phyloP scores from a whole-genome alignment of 2,888 invertebrate species.

The Philereme vetulata region DNA sequence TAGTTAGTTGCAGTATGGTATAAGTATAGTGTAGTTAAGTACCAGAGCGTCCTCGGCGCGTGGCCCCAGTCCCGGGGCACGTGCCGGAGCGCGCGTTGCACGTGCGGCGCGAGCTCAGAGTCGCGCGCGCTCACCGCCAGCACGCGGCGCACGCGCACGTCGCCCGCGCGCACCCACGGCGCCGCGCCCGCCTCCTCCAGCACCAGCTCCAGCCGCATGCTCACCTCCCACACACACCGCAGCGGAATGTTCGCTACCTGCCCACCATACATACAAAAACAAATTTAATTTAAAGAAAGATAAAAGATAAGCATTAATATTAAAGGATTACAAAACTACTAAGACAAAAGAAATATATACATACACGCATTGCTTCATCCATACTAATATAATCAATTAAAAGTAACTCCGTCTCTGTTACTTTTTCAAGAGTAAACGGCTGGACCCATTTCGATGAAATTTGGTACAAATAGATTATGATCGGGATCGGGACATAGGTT shows the following conservation, averaged over 20 bases:
- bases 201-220: slow-evolving; percentile 54
- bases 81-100: slow-evolving; percentile 35
- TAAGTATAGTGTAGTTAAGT: slow-evolving; percentile 17
- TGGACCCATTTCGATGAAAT: no score
- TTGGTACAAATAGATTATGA: no score
- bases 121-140: slow-evolving; percentile 36
- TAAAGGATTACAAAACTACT: no score
- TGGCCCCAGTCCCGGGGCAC: slow-evolving; percentile 68
- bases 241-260: slow-evolving; percentile 72
- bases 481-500: no score
- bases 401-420: no score
- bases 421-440: no score
- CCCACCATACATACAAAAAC: not conserved
- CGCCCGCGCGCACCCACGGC: slow-evolving; percentile 59
- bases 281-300: no score
- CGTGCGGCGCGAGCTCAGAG: slow-evolving; percentile 33
- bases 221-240: slow-evolving; percentile 70
- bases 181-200: slow-evolving; percentile 42
- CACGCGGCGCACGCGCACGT: slow-evolving; percentile 48
- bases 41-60: slow-evolving; percentile 67
- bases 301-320: no score
- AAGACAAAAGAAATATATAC: no score
- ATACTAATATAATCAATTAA: no score
- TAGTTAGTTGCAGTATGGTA: not conserved
- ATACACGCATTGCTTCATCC: no score